Conservation (phyloP, 2,888 invertebrate genomes). For the Patella depressa region DNA sequence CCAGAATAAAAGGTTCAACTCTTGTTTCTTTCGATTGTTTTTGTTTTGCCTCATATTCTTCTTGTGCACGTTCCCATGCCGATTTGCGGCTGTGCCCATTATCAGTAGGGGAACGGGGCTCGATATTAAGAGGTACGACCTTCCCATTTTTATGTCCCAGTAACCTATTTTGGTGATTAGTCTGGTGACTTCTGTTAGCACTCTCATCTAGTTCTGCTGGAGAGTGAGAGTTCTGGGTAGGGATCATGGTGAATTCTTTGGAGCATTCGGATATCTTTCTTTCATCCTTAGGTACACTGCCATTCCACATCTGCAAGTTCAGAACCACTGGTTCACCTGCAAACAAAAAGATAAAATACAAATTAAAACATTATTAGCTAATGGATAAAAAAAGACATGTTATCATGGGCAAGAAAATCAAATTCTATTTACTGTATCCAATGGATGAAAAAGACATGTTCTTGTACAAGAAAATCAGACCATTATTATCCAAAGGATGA, state of each 20-base stretch:
- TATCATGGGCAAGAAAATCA: no score
- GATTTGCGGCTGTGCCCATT: constrained; percentile 44
- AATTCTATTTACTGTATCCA: no score
- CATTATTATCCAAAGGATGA: no score
- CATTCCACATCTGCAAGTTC: neutral
- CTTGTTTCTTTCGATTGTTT: constrained; percentile 31
- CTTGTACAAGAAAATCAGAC: no score
- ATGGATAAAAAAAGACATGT: no score
- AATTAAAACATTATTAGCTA: no score
- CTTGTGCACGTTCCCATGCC: constrained; percentile 63
- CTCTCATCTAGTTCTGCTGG: neutral
- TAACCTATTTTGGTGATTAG: neutral
- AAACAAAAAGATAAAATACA: no score
- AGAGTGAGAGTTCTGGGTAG: no score
- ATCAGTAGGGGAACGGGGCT: constrained; percentile 21
- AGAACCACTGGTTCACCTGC: no score
- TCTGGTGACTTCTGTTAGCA: neutral
- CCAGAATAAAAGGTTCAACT: constrained; percentile 30
- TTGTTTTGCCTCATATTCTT: constrained; percentile 46
- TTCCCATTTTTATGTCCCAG: constrained; percentile 33
- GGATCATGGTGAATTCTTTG: neutral
- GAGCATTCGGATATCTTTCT: neutral
- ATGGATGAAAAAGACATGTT: no score
- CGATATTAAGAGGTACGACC: constrained; percentile 30
- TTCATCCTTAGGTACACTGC: neutral